Base-by-base conservation (phyloP, 2,888 invertebrate genomes). In the Drosophila stalkeri region DNA sequence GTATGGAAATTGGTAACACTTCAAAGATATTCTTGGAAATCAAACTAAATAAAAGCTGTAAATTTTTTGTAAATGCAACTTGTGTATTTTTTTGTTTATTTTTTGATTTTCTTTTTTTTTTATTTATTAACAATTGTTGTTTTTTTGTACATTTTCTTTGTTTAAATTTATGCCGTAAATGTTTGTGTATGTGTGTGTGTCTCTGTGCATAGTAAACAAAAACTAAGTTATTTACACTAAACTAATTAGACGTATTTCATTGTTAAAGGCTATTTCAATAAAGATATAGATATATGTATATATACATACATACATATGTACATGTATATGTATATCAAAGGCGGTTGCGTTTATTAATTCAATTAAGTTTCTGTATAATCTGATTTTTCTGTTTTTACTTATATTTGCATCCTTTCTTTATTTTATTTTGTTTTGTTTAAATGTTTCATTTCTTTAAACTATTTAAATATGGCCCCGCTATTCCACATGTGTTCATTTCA, bases 391-490 rank as follows among this genome's bases (percentile, higher is more conserved):
- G 51, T 63, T 57, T 44, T 47, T 47, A 9, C 9, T 68, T 67
- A 33, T 12, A 62, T 44, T 52, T 64, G 59, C 18, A 3, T 27
- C 5, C 1, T 27, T 27, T 14, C 8, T 59, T 68, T 31, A 37
- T 27, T 66, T 59, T 72, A 2, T 39, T 39, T 37, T 37, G 49
- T 54, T 51, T 35, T 16, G 49, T 54, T 35, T 35, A 14, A 39
- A 16, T 54, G 7, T 37, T 41, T 39, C 9, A 8, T 80, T 60
- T 65, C 61, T 69, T 77, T 89, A 72, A 87, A 87, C 90, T 88
- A 90, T 90, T 90, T 90, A 91, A 91, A 91, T 93, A 93, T 93
- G 92, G 93, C 93, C 92, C 92, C 92, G 92, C 92, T 93, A 93
- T 93, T 93, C 92, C 92, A 93, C 93, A 92, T 83, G 89, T 90